Evolutionary conservation across 2,113 vertebrate species (phyloP).

Genomic region (Cephalopterus ornatus): DNA sequence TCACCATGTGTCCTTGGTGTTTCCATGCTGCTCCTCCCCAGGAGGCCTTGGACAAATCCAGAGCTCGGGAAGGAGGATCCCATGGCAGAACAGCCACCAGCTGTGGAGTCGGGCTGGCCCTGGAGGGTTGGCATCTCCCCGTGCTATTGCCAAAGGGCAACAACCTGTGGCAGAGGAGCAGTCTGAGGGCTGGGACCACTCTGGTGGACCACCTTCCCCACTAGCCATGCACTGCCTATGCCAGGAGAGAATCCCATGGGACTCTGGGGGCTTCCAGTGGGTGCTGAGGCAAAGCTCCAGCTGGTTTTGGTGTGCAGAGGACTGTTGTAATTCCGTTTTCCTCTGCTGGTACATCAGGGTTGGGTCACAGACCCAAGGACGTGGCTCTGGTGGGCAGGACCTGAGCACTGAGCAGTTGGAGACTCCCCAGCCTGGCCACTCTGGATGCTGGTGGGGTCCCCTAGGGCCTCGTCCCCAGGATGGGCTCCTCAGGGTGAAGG

Average conservation of each 20-base stretch:
- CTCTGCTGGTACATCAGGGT: not conserved
- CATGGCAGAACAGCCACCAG: not conserved
- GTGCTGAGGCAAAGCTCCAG: not conserved
- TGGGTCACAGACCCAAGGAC: not conserved
- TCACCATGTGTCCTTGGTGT: too few relatives aligned
- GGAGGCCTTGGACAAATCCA: not conserved
- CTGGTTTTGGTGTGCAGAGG: not conserved
- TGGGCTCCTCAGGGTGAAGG: not conserved
- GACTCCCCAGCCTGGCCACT: fast-evolving
- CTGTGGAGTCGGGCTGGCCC: fast-evolving
- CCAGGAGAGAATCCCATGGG: not conserved
- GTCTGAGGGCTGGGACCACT: fast-evolving
- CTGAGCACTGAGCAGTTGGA: not conserved
- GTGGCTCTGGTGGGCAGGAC: fast-evolving
- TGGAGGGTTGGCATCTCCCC: not conserved
- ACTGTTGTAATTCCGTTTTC: not conserved
- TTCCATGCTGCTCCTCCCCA: not conserved
- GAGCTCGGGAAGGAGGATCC: not conserved
- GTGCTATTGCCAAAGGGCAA: not conserved
- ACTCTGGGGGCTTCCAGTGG: fast-evolving
- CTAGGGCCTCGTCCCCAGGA: not conserved
- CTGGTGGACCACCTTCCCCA: not conserved
- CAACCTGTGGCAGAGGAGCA: not conserved
- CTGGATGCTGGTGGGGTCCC: not conserved
- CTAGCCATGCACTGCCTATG: fast-evolving